These are phyloP conservation scores for Anoplophora glabripennis DNA, from an alignment of 1,140 invertebrate species.

Conservation along the genomic window DNA sequence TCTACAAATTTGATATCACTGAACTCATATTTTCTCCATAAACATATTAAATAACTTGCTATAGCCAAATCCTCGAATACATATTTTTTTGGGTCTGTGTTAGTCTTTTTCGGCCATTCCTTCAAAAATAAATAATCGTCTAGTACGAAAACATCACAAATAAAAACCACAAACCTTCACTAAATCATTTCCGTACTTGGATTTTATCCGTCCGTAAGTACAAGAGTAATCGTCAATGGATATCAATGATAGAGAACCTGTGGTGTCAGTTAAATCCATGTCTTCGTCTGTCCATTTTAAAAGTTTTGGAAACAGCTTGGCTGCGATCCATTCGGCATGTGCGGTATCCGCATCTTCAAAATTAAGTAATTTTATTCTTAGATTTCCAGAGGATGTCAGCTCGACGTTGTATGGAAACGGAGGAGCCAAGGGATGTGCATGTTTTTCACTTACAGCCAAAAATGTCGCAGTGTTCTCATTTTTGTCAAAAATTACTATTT, in stretches of 20 bases:
- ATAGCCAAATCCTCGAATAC: conserved; percentile 97
- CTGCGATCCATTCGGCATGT: conserved; percentile 55
- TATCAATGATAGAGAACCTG: conserved; percentile 67
- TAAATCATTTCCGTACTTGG: conserved; percentile 73
- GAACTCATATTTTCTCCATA: conserved; percentile 65
- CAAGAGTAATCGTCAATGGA: conserved; percentile 66
- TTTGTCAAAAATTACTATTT: conserved; percentile 45
- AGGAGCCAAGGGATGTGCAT: conserved; percentile 31
- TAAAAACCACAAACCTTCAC: conserved; percentile 56
- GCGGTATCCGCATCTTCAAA: conserved; percentile 39
- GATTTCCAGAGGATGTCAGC: conserved; percentile 18
- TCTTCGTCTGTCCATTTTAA: conserved; percentile 61
- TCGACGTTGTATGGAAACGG: conserved; percentile 42
- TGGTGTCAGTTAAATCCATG: conserved; percentile 39
- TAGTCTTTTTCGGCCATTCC: conserved; percentile 76
- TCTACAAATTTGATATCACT: conserved; percentile 78
- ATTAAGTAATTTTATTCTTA: conserved; percentile 36
- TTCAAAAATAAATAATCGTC: conserved; percentile 41
- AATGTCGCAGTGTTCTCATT: conserved; percentile 34
- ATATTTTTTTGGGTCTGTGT: conserved; percentile 90
- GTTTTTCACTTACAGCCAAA: conserved; percentile 30
- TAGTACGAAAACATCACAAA: background rate
- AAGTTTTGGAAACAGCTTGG: conserved; percentile 61
- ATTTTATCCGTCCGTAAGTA: conserved; percentile 74
- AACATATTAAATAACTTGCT: conserved; percentile 82